Base-by-base conservation (phyloP, 2,113 vertebrate species). In the Centrocercus urophasianus region DNA sequence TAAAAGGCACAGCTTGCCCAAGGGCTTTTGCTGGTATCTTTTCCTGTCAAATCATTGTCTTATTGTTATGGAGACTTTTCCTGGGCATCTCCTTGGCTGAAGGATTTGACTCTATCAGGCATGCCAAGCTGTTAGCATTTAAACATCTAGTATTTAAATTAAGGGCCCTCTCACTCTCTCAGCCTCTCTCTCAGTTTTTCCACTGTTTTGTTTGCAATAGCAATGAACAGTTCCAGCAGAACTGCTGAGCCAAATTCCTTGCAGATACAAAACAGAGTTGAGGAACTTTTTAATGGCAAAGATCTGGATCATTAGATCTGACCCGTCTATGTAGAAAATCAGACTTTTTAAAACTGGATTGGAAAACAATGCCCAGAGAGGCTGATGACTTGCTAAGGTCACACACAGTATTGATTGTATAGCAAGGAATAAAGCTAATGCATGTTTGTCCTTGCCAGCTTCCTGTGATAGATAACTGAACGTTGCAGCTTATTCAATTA, bases 221-320 rank as follows among this genome's bases (percentile, higher is more conserved):
- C 40, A 42, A 4, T 8, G 27, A 93, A 36, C n/a, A 60, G 21
- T 92, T 94, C 40, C 64, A 86, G 45, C n/a, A 82, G 67, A 86
- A 88, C 86, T 38, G 27, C 45, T 54, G 38, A 90, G 81, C 60
- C 86, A 86, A 40, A 81, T 86, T 88, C n/a, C 40, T 92, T 74
- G 40, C 45, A 86, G 91, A 73, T 90, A 59, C 8, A 67, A 92
- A 90, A 60, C 70, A 63, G 88, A 80, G 70, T 63, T 63, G 42
- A 14, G 56, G 45, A 90, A 54, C 47, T 81, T 93, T 36, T 36
- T 70, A 90, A 76, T 30, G n/a, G 48, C 59, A 66, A 52, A 66
- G 40, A 48, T 70, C 65, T 77, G 50, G 52, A 56, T 93, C 17
- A 21, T 72, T 83, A 83, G 56, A 76, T 88, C 27, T 88, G 86